Evolutionary conservation across 2,888 invertebrate species (phyloP), one percentile per base, ranked within the genome.

Genomic region (Metopia argyrocephala): DNA sequence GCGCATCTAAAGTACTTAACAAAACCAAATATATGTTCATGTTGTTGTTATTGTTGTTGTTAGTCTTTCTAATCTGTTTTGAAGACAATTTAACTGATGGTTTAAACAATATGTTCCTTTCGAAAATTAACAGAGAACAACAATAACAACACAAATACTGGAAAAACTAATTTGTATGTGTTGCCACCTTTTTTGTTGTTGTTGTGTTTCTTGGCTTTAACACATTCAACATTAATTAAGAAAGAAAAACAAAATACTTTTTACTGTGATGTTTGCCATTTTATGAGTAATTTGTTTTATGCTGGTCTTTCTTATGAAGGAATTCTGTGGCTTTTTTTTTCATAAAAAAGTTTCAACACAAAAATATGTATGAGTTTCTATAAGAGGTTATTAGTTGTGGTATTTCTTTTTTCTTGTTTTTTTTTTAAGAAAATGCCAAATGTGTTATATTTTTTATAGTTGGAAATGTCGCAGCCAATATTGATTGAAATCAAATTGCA

Each of bases 1-100:
- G 87, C 86, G 84, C 86, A 84, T 82, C 85, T 85, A 85, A 88
- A 85, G 85, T 78, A 78, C 78, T 79, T 76, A 78, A 74, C 76
- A 71, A 61, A 62, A 20, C n/a, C 54, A 27, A 20, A 15, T 56
- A 52, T n/a, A 38, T 59, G 2, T 23, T 73, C 20, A 0, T 48
- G n/a, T 61, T 64, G 21, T 27, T 46, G 15, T 12, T 59, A 31
- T 20, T 57, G 12, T 59, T 23, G 31, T 54, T 64, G 9, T 62
- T 76, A 71, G 9, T 38, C 38, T 38, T 48, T 5, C 15, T 61
- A 54, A 46, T 65, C 48, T 18, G 28, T 18, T 23, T 31, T n/a
- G 31, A 57, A 48, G 15, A 61, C 59, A 78, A 54, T 66, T 71
- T 52, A 46, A 59, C 28, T 31, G 64, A 64, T 54, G 65, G 65